A percentile compares a stretch with the other conserved stretches of the same genome.
Conservation (phyloP, 2,113 vertebrate genomes). For the Syngnathus typhle region DNA sequence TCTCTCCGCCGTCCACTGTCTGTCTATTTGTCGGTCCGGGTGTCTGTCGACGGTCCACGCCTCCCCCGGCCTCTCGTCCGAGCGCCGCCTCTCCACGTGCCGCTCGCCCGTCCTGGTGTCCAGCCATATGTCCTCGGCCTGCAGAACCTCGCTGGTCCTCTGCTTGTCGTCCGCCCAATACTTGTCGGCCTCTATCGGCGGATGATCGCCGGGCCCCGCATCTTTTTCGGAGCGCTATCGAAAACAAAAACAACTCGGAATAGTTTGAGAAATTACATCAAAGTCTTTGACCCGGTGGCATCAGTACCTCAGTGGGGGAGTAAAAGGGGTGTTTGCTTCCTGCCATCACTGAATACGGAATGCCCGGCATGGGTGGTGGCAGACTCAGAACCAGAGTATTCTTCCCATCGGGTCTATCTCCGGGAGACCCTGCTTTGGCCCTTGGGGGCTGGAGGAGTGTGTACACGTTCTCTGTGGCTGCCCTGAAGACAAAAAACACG, state of each 20-base stretch:
- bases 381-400: conserved; percentile 39
- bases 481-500: conserved; percentile 29
- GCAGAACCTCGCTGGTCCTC: conserved; percentile 40
- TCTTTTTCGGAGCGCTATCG: conserved; percentile 56
- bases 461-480: conserved; percentile 66
- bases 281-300: neutral
- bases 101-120: conserved; percentile 36
- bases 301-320: conserved; percentile 60
- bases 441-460: conserved; percentile 61
- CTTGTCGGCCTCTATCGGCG: conserved; percentile 34
- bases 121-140: conserved; percentile 39
- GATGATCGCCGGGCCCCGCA: conserved; percentile 46
- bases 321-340: conserved; percentile 57
- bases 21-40: conserved; percentile 25
- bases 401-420: conserved; percentile 50
- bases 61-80: conserved; percentile 46
- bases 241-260: conserved; percentile 1
- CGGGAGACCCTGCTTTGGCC: conserved; percentile 51
- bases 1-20: conserved; percentile 64
- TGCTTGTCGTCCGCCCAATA: conserved; percentile 58
- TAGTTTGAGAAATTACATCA: neutral
- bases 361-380: conserved; percentile 42
- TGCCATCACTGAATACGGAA: conserved; percentile 61
- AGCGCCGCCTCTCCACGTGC: conserved; percentile 41
- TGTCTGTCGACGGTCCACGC: conserved; percentile 45